Evolutionary conservation across 2,888 invertebrate species (phyloP), one percentile per base, ranked within the genome.

Genomic region (Carabus problematicus): DNA sequence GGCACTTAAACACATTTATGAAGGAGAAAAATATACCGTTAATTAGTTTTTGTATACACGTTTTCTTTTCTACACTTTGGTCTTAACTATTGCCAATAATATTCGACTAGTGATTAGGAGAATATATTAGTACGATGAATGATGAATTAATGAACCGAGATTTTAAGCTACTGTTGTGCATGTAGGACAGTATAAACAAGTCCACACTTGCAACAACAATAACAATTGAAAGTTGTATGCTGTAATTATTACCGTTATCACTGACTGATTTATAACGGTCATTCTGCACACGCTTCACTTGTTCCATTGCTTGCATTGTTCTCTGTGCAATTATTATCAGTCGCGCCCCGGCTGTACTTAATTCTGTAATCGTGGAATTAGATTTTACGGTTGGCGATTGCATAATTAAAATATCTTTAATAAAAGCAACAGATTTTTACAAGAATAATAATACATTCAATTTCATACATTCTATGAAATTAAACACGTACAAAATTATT

Each of bases 261-360:
- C 52, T 58, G 47, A 58, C 58, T 66, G 58, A 66, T 66, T 66
- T 66, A 66, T 45, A 47, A 40, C 56, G 58, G 66, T 47, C 58
- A 66, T 40, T 19, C 39, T 39, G 58, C 41, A 18, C 58, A 66
- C 58, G 66, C 58, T 59, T 66, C 66, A 56, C 47, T 66, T 66
- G 58, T 66, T 64, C 56, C 56, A 47, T 47, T 14, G n/a, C 47
- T 47, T 7, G 64, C 43, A 56, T 64, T 64, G 64, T 64, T 58
- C 40, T 58, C 52, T 41, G 40, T 8, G 49, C 49, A 63, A 63
- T 63, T 49, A 61, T 45, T 47, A 49, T 49, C 7, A 61, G 39
- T n/a, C 60, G 29, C 60, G 60, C n/a, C n/a, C n/a, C n/a, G n/a
- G n/a, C n/a, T n/a, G n/a, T 29, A 6, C 6, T 29, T 29, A 29